phyloP scores from a whole-genome alignment of 2,113 vertebrate genomes.

The Phasianus colchicus region DNA sequence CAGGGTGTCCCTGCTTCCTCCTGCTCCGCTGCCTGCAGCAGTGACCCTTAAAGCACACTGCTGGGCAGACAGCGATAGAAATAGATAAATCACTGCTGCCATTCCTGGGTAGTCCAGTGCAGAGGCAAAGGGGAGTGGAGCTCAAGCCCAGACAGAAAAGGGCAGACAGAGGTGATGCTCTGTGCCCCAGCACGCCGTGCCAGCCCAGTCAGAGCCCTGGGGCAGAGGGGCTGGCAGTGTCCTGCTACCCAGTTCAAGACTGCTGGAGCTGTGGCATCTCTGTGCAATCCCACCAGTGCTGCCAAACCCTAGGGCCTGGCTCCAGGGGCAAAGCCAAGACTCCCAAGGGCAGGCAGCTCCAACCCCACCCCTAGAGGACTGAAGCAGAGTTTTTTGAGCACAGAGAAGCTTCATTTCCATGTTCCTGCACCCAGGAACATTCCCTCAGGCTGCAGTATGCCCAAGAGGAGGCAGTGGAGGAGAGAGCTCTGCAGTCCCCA shows the following conservation, averaged over 20 bases:
- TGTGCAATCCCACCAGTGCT: neutral
- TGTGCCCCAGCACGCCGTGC: too few species aligned
- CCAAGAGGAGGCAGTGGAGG: neutral
- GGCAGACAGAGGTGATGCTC: neutral
- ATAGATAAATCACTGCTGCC: rapidly evolving
- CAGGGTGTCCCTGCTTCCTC: neutral
- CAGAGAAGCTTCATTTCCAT: neutral
- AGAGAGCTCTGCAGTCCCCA: neutral
- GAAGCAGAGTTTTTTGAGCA: neutral
- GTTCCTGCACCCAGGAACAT: neutral
- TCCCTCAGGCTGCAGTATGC: neutral
- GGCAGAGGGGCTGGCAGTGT: neutral
- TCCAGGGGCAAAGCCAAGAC: neutral
- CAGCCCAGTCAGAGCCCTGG: neutral
- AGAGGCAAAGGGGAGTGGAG: neutral
- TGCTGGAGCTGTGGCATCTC: neutral
- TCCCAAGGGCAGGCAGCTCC: neutral
- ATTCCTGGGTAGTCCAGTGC: neutral
- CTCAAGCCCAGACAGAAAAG: neutral
- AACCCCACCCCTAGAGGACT: too few species aligned
- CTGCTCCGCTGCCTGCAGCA: neutral
- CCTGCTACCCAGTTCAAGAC: too few species aligned
- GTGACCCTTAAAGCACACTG: rapidly evolving
- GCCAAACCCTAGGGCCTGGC: neutral
- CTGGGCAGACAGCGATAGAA: rapidly evolving